Evolutionary conservation across 2,888 invertebrate genomes (phyloP), one percentile per base, ranked within the genome.

Genomic region (Drosophila atripex): DNA sequence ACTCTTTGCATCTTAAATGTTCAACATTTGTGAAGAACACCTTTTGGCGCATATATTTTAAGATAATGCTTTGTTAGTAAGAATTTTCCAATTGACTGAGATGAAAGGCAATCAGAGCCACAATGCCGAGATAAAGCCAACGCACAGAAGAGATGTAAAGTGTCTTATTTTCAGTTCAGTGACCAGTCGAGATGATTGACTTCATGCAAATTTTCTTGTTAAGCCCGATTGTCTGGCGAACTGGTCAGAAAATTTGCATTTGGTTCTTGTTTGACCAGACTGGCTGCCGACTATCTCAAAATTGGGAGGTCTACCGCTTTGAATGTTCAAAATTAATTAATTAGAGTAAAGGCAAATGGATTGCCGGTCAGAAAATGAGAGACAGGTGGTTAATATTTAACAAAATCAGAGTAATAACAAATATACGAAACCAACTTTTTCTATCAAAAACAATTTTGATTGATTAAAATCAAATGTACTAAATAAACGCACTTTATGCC

Each of bases 251-350:
- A 66, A 66, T 49, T 57, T 66, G 65, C 51, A 64, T 61, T 60
- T 16, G 11, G 25, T 58, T 60, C 58, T 60, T 59, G 60, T 64
- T 64, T 60, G 60, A 18, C 50, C 52, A 52, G 52, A 25, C 46
- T 45, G 23, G 35, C 35, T 50, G 23, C 21, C 51, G n/a, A 8
- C 16, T 30, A 21, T 30, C 59, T 28, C 30, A 21, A 50, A 58
- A 43, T 60, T 11, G 50, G 16, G 28, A 54, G 8, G 1, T 14
- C 51, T 18, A 53, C 52, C 43, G 9, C 32, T 25, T 18, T 38
- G 32, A 35, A 57, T 45, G 52, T 39, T 50, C 39, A 61, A 63
- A 74, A 75, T 85, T 77, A 77, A 78, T 82, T 82, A 82, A 75
- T 82, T 78, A 71, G 74, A 82, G 69, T 72, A 43, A 46, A 46